Percentiles rank a stretch among this genome's conserved stretches.
Evolutionary conservation across 2,113 vertebrate genomes (phyloP).

Genomic region (Heterotis niloticus): DNA sequence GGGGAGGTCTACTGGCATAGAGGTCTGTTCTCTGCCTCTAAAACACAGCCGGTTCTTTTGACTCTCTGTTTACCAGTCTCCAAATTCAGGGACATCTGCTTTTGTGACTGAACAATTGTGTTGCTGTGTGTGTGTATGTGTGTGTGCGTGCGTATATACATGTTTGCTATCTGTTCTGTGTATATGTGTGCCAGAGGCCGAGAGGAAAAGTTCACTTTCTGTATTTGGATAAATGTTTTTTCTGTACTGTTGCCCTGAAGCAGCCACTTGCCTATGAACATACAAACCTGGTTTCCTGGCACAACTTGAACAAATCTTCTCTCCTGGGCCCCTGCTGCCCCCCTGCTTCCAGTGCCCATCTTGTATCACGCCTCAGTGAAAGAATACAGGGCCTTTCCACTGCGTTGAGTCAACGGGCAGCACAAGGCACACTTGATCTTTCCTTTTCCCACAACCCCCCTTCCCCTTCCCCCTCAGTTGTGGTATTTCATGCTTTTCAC

Average conservation of each 20-base stretch:
- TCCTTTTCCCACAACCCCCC: conserved; percentile 28
- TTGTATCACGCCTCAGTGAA: conserved; percentile 42
- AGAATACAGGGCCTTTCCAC: conserved; percentile 37
- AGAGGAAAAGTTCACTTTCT: conserved; percentile 51
- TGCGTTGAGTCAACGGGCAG: not conserved
- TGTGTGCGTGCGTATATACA: not conserved
- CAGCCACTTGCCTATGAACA: conserved; percentile 42
- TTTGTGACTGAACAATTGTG: not conserved
- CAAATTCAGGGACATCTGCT: no score
- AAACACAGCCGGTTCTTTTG: not conserved
- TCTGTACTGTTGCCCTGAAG: conserved; percentile 56
- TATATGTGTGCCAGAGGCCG: conserved; percentile 42
- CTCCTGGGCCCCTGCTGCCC: conserved; percentile 23
- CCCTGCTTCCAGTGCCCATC: conserved; percentile 12
- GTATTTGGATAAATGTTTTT: conserved; percentile 64
- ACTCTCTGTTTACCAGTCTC: no score
- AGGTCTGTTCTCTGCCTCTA: not conserved
- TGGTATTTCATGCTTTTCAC: not conserved
- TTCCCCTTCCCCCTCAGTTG: conserved; percentile 15
- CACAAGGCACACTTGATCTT: conserved; percentile 13
- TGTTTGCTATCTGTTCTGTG: not conserved
- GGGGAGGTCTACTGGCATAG: not conserved
- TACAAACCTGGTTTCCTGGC: conserved; percentile 41
- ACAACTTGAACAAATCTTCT: conserved; percentile 43
- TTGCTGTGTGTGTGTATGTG: conserved; percentile 8